Evolutionary conservation across 2,888 invertebrate genomes (phyloP), one percentile per base, ranked within the genome.

Genomic region (Chelonus formosanus): DNA sequence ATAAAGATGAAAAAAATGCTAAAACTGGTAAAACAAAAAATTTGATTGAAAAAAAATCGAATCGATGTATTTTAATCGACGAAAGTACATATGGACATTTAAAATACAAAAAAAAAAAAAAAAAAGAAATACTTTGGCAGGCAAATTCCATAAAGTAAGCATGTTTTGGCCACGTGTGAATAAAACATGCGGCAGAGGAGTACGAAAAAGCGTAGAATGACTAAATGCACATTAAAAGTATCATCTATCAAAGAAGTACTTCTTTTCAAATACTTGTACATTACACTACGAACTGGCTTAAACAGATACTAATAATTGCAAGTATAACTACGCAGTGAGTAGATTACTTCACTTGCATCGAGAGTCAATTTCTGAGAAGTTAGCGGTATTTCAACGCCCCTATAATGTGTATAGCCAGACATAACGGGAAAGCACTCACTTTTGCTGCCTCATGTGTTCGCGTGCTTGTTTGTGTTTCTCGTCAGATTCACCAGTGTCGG

Each of bases 301-400:
- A 20, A 20, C 20, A 20, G 20, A 20, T 20, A 20, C 20, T 20
- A 20, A 20, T 20, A 20, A 20, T 20, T 20, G 31, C 35, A 10
- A 60, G 31, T 31, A 53, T 8, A 3, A 52, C 48, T n/a, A 8
- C 34, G 73, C 72, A 72, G 71, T 52, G 52, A 52, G 32, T 67
- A 71, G 71, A 72, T 75, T 75, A 75, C 75, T 74, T 78, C 75
- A 74, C 76, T 74, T 74, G 75, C 73, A 76, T 76, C 73, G 72
- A 73, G 72, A 61, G 73, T 76, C 74, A 73, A 76, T 77, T 80
- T 78, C 80, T 75, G 74, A 75, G 79, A 80, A 80, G 73, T 76
- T 80, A 80, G 77, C 80, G 80, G 80, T 79, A 80, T 73, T 70
- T 67, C 40, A 52, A 56, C 52, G 50, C 50, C 50, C 43, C 52